Percentiles rank a stretch among this genome's conserved stretches.
Conservation (phyloP, 2,888 invertebrate species). For the Psylliodes chrysocephalus region DNA sequence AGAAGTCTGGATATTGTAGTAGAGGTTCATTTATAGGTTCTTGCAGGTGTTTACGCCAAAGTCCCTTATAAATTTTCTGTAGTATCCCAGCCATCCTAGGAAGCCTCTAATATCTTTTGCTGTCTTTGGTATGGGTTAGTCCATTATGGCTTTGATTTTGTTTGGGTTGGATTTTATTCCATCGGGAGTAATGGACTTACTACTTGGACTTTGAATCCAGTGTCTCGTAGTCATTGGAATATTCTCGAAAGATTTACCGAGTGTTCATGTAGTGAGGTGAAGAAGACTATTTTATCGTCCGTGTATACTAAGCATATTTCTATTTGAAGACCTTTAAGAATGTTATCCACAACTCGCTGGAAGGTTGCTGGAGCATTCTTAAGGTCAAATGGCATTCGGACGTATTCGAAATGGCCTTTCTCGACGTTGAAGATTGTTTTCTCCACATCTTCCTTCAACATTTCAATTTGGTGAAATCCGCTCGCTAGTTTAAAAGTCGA, state of each 20-base stretch:
- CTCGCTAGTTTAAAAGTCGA: constrained; percentile 34
- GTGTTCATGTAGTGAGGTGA: constrained; percentile 51
- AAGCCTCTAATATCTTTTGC: too few species aligned
- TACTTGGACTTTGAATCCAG: too few species aligned
- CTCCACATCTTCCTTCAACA: too few species aligned
- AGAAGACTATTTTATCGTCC: constrained; percentile 52
- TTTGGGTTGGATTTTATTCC: constrained; percentile 44
- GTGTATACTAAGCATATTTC: too few species aligned
- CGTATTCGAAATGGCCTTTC: constrained; percentile 49
- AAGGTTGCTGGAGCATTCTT: constrained; percentile 50
- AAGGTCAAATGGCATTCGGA: constrained; percentile 51
- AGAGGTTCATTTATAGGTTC: constrained; percentile 27
- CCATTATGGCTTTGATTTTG: too few species aligned
- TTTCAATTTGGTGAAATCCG: constrained; percentile 46
- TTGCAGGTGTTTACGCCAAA: constrained; percentile 35
- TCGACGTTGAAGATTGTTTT: constrained; percentile 49
- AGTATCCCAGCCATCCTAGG: too few species aligned
- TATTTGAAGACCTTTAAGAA: constrained; percentile 45
- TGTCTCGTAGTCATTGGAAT: constrained; percentile 38
- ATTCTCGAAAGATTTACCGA: constrained; percentile 39
- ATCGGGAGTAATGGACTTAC: constrained; percentile 29
- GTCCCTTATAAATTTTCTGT: constrained; percentile 43
- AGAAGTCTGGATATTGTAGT: too few species aligned
- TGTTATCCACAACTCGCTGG: constrained; percentile 50
- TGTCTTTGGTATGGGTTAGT: constrained; percentile 39